These are phyloP conservation scores for Pipistrellus kuhlii DNA, from an alignment of 2,797 vertebrate species.

Conservation along the genomic window DNA sequence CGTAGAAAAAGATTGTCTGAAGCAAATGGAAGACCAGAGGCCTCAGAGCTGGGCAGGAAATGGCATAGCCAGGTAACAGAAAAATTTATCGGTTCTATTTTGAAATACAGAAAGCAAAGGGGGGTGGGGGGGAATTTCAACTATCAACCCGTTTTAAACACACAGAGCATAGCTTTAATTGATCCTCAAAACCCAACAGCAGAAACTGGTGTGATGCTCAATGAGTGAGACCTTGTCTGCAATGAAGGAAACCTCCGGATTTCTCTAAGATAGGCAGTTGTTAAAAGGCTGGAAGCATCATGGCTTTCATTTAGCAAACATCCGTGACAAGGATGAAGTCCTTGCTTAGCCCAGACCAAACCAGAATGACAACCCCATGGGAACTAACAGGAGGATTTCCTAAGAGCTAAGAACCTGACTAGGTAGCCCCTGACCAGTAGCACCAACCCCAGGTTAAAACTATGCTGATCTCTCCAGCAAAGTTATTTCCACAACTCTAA, in stretches of 20 bases:
- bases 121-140: background rate
- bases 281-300: slow-evolving; percentile 9
- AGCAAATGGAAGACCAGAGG: background rate
- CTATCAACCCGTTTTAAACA: slow-evolving; percentile 39
- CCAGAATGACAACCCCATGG: background rate
- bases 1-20: background rate
- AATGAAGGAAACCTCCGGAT: slow-evolving; percentile 8
- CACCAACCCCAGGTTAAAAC: background rate
- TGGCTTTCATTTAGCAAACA: slow-evolving; percentile 23
- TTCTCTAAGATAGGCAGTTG: background rate
- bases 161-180: background rate
- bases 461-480: background rate
- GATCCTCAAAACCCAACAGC: background rate
- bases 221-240: background rate
- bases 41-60: background rate
- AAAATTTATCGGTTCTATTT: background rate
- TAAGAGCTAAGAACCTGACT: slow-evolving; percentile 1
- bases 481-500: background rate
- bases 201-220: background rate
- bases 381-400: background rate
- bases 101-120: slow-evolving; percentile 18
- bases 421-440: background rate
- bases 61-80: background rate
- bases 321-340: background rate
- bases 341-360: background rate